A percentile compares a stretch with the other conserved stretches of the same genome.
These are phyloP conservation scores for Atlantisia rogersi DNA, from an alignment of 2,113 vertebrate genomes.

Conservation along the genomic window DNA sequence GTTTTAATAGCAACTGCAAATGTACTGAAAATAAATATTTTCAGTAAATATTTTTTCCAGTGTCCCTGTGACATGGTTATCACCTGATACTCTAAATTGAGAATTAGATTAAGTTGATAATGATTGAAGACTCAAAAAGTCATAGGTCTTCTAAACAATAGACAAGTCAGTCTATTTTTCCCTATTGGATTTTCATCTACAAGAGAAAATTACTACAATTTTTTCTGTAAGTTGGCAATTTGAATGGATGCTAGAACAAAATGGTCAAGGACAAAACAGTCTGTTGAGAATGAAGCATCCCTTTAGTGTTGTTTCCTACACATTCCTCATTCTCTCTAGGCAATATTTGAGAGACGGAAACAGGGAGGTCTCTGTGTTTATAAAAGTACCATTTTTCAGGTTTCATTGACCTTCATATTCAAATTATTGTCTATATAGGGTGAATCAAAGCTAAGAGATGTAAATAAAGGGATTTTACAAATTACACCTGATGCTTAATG, in stretches of 20 bases:
- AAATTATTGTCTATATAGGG: background rate
- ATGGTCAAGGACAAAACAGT: background rate
- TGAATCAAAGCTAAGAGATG: background rate
- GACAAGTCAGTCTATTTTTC: background rate
- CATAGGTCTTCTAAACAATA: constrained; percentile 28
- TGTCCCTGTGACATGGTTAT: background rate
- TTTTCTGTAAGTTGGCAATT: background rate
- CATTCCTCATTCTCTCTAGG: background rate
- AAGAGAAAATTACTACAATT: background rate
- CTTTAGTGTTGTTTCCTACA: background rate
- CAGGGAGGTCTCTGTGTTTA: background rate
- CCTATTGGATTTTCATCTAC: background rate
- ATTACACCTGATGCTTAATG: background rate
- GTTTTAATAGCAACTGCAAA: background rate
- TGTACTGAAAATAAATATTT: no score
- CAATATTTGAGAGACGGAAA: background rate
- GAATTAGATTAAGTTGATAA: background rate
- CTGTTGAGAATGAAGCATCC: background rate
- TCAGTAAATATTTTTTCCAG: background rate
- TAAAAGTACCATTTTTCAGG: background rate
- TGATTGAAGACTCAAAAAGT: background rate
- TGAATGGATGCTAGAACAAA: background rate
- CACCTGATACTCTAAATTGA: background rate
- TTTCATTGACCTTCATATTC: background rate
- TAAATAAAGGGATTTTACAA: background rate